These are phyloP conservation scores for Linyphia triangularis DNA, from an alignment of 2,888 invertebrate genomes.

Conservation along the genomic window DNA sequence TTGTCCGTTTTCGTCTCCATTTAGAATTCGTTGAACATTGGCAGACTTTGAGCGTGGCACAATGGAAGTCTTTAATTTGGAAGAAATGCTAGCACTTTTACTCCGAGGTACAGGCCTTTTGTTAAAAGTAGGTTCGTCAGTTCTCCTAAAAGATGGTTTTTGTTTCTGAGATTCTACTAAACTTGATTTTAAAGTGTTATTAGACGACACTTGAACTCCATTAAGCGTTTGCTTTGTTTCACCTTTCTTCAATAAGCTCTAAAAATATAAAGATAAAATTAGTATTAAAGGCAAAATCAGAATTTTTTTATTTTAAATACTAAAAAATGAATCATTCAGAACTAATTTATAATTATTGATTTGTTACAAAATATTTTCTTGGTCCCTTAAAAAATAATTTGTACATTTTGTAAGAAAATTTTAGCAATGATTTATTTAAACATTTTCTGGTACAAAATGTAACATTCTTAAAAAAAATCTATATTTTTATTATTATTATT, in stretches of 20 bases:
- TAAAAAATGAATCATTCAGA: too few species aligned
- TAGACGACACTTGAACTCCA: not conserved
- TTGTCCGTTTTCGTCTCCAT: not conserved
- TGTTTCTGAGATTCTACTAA: not conserved
- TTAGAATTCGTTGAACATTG: not conserved
- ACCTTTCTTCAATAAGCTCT: not conserved
- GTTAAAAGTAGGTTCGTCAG: not conserved
- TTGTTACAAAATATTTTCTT: too few species aligned
- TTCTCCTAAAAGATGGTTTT: not conserved
- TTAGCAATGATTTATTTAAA: too few species aligned
- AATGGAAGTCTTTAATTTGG: not conserved
- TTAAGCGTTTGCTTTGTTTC: not conserved
- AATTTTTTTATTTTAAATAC: too few species aligned
- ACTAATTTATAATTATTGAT: too few species aligned
- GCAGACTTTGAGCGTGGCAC: conserved; percentile 52
- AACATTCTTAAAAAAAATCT: too few species aligned
- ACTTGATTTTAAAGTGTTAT: not conserved
- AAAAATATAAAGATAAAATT: not conserved
- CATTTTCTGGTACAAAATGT: too few species aligned
- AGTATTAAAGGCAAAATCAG: too few species aligned
- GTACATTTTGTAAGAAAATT: too few species aligned
- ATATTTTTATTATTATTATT: too few species aligned
- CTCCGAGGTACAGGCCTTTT: conserved; percentile 25
- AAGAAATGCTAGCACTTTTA: conserved; percentile 28
- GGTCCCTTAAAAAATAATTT: too few species aligned